These are phyloP conservation scores for Brachionus calyciflorus DNA, from an alignment of 1,140 invertebrate species.

Conservation along the genomic window DNA sequence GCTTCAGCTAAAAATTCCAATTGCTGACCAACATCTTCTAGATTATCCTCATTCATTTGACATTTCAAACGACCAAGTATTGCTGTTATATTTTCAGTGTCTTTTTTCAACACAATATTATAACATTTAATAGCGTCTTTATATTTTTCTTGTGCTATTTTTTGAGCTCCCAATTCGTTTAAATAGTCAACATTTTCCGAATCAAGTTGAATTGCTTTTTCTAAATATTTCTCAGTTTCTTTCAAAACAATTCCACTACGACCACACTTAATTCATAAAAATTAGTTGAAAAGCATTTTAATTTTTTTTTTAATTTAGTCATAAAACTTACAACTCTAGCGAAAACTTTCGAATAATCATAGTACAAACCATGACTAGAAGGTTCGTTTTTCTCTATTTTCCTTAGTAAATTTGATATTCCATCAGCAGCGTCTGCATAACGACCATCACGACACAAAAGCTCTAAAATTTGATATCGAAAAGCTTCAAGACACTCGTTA, in stretches of 20 bases:
- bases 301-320: too few species aligned
- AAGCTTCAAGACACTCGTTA: constrained; percentile 72
- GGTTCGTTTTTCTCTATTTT: constrained; percentile 72
- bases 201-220: constrained; percentile 73
- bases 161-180: constrained; percentile 76
- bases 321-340: constrained; percentile 65
- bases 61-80: constrained; percentile 72
- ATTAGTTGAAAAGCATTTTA: too few species aligned
- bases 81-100: constrained; percentile 75
- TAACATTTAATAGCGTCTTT: constrained; percentile 77
- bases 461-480: constrained; percentile 71
- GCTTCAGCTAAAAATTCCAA: constrained; percentile 81
- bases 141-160: constrained; percentile 69
- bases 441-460: constrained; percentile 74
- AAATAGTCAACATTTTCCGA: constrained; percentile 69
- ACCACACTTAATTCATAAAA: constrained; percentile 65
- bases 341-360: constrained; percentile 72
- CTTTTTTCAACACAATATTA: constrained; percentile 74
- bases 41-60: constrained; percentile 67
- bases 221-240: constrained; percentile 71
- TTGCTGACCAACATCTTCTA: constrained; percentile 73
- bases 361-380: constrained; percentile 71
- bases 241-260: constrained; percentile 69
- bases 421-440: constrained; percentile 68
- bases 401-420: constrained; percentile 68